Conservation (phyloP, 2,888 invertebrate genomes). For the Merodon equestris region DNA sequence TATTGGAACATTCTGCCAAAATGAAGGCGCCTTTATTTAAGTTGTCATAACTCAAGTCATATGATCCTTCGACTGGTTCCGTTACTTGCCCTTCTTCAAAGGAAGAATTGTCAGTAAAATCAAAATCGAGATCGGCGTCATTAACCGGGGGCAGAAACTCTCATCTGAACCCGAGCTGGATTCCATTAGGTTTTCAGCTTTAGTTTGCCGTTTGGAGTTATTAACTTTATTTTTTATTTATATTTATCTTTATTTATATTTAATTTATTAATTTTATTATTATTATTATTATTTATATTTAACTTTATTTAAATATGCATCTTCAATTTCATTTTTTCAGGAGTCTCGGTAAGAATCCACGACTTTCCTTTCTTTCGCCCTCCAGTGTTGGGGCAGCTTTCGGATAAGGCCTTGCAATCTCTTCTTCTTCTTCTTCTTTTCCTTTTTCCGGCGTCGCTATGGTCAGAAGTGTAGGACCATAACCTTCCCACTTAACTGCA, state of each 20-base stretch:
- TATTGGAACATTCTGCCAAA: slow-evolving; percentile 36
- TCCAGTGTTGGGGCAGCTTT: slow-evolving; percentile 23
- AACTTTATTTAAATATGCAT: slow-evolving; percentile 23
- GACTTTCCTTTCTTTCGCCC: no score
- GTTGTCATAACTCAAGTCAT: slow-evolving; percentile 19
- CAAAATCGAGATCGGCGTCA: slow-evolving; percentile 46
- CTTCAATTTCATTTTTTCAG: slow-evolving; percentile 37
- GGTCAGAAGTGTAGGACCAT: no score
- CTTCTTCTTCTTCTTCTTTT: no score
- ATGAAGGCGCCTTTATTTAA: slow-evolving; percentile 17
- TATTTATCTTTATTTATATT: no score
- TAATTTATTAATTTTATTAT: slow-evolving; percentile 17
- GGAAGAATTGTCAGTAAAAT: slow-evolving; percentile 36
- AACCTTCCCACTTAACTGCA: no score
- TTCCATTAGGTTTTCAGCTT: slow-evolving; percentile 42
- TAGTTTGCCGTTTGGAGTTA: slow-evolving; percentile 40
- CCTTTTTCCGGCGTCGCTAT: no score
- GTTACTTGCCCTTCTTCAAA: slow-evolving; percentile 43
- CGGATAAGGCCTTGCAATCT: slow-evolving; percentile 32
- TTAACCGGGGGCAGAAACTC: no score
- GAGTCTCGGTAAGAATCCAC: slow-evolving; percentile 20
- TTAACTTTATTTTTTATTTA: no score
- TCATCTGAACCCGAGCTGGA: slow-evolving; percentile 55
- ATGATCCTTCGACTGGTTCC: slow-evolving; percentile 13
- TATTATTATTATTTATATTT: slow-evolving; percentile 25